These are phyloP conservation scores for Carollia perspicillata DNA, from an alignment of 2,113 vertebrate species.

Conservation along the genomic window DNA sequence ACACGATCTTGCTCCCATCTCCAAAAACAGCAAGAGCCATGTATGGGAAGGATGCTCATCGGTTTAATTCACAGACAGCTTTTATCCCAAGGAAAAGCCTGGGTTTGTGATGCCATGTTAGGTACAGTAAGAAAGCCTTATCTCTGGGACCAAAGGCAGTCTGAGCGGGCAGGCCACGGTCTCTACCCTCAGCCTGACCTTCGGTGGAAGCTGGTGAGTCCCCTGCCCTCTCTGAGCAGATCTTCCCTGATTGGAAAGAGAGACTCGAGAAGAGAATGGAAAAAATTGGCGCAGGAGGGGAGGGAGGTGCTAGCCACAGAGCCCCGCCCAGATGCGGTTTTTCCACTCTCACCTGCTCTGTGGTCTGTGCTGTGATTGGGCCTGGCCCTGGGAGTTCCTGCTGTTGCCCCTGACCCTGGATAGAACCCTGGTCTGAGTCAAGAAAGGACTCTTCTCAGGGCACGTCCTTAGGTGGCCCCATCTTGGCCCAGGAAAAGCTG, in stretches of 20 bases:
- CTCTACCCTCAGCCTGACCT: background rate
- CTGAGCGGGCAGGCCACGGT: rapidly evolving
- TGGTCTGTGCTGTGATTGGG: background rate
- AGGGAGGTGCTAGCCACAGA: background rate
- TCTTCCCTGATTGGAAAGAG: background rate
- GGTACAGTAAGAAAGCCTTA: rapidly evolving
- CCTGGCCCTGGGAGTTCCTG: background rate
- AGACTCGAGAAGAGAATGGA: too few species aligned
- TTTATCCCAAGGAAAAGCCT: background rate
- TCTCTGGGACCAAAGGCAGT: background rate
- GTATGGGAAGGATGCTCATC: background rate
- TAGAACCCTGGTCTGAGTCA: background rate
- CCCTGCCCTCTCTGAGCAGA: background rate
- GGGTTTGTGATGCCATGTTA: background rate
- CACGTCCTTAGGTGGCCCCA: background rate
- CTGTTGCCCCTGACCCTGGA: rapidly evolving
- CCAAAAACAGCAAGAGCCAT: background rate
- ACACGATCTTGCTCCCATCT: background rate
- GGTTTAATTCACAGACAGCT: background rate
- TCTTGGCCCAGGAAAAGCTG: background rate
- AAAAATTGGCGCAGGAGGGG: background rate
- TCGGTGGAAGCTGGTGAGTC: background rate
- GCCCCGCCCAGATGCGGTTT: background rate
- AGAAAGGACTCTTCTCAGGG: background rate
- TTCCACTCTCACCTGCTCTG: background rate